A percentile compares a stretch with the other conserved stretches of the same genome.
Evolutionary conservation across 64 coral and sea anemone genomes (phyloP).

Genomic region (Pocillopora damicornis): DNA sequence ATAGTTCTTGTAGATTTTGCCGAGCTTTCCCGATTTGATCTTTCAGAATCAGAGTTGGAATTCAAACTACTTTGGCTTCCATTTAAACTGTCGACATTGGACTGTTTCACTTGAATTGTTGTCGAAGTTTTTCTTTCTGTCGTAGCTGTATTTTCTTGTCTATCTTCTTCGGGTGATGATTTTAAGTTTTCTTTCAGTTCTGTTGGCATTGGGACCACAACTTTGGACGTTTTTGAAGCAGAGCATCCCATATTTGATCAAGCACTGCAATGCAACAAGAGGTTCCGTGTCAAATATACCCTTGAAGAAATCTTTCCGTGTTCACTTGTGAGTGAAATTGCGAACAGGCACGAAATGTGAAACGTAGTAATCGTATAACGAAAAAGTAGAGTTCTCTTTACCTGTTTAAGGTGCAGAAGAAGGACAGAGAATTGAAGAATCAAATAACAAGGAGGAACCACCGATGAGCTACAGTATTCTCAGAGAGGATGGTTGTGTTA

Average conservation of each 20-base stretch:
- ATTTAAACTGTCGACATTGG: constrained; percentile 60
- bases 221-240: constrained; percentile 61
- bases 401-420: not conserved
- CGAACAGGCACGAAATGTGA: no score
- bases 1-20: constrained; percentile 83
- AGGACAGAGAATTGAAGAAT: not conserved
- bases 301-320: not conserved
- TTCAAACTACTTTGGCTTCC: constrained; percentile 68
- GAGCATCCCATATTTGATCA: constrained; percentile 72
- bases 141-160: constrained; percentile 4
- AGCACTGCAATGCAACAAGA: constrained; percentile 4
- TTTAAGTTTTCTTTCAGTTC: constrained; percentile 41
- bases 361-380: no score
- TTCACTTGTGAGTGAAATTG: not conserved
- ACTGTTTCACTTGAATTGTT: constrained; percentile 40
- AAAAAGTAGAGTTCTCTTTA: not conserved
- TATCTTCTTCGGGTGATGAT: constrained; percentile 8
- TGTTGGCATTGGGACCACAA: constrained; percentile 57
- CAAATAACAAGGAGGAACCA: not conserved
- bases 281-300: not conserved
- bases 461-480: not conserved
- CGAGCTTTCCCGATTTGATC: constrained; percentile 80
- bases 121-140: constrained; percentile 23
- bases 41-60: constrained; percentile 56
- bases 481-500: not conserved